Conservation (phyloP, 2,797 vertebrate genomes). For the Gymnopithys bicolor region DNA sequence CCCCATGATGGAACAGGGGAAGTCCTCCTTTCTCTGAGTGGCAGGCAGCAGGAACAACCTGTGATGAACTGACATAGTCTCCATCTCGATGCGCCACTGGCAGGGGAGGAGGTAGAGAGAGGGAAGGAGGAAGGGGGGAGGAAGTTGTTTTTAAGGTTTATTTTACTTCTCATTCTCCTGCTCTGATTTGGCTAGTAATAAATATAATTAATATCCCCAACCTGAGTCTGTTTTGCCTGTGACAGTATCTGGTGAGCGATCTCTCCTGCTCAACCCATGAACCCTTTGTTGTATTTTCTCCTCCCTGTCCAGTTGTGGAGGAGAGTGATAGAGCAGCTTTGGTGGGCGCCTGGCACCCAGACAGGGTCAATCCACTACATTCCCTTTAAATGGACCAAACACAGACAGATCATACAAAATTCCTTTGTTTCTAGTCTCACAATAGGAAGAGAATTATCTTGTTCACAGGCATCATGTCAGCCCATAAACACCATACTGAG, state of each 20-base stretch:
- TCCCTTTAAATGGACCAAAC: neutral
- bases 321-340: neutral
- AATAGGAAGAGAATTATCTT: neutral
- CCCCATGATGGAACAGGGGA: fast-evolving
- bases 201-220: neutral
- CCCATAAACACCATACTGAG: neutral
- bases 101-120: fast-evolving
- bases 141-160: neutral
- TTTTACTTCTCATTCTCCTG: neutral
- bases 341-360: fast-evolving
- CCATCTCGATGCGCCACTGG: neutral
- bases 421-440: neutral
- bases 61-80: neutral
- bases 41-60: fast-evolving
- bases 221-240: neutral
- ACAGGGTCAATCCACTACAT: neutral
- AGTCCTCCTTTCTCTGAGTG: neutral
- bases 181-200: neutral
- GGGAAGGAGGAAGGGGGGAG: neutral
- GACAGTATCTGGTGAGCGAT: neutral
- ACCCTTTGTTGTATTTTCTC: neutral
- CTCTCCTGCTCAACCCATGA: neutral
- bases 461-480: neutral
- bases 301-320: neutral
- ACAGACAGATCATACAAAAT: neutral